A percentile compares a stretch with the other conserved stretches of the same genome.
These are phyloP conservation scores for Pogonocherus hispidulus DNA, from an alignment of 2,888 invertebrate species.

Conservation along the genomic window DNA sequence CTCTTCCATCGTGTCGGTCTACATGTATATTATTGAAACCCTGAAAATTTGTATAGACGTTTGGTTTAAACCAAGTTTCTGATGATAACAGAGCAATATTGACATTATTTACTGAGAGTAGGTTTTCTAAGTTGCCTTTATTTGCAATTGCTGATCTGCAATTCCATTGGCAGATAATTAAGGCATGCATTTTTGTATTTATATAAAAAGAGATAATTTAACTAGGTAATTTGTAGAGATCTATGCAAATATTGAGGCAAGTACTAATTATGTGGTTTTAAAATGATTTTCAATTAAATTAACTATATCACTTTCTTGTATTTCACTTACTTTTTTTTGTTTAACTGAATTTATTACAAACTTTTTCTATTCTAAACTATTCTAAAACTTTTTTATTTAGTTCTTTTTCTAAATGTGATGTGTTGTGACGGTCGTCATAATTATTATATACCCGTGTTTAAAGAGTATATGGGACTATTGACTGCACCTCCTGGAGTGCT, in stretches of 20 bases:
- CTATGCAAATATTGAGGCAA: background rate
- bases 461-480: background rate
- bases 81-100: conserved; percentile 7
- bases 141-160: conserved; percentile 24
- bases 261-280: background rate
- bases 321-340: conserved; percentile 3
- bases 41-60: background rate
- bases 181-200: conserved; percentile 4
- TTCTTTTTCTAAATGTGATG: background rate
- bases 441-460: background rate
- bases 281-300: background rate
- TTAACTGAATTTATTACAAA: conserved; percentile 2
- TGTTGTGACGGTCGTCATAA: background rate
- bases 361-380: too few species aligned
- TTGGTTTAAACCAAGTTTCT: conserved; percentile 34
- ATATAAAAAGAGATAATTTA: background rate
- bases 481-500: background rate
- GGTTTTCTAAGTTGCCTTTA: conserved; percentile 8
- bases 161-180: conserved; percentile 25
- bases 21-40: conserved; percentile 17
- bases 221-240: background rate
- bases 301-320: conserved; percentile 1
- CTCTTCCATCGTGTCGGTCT: conserved; percentile 27
- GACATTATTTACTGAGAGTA: background rate
- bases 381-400: background rate